Base-by-base conservation (phyloP, 2,797 vertebrate genomes). In the Anas capensis region DNA sequence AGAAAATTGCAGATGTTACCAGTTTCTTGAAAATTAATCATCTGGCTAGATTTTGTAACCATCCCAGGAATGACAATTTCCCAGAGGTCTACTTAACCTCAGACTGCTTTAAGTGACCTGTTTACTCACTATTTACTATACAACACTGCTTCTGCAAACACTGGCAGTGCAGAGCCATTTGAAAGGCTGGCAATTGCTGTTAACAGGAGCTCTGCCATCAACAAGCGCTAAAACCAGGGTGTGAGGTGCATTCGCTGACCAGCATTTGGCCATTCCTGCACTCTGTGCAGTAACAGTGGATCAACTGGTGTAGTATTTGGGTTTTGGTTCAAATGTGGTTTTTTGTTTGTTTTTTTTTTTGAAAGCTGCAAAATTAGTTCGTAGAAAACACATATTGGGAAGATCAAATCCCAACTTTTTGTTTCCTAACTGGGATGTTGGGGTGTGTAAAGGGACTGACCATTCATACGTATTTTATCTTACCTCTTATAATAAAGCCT, bases 41-140 rank as follows among this genome's bases (percentile, higher is more conserved):
- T 88, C 49, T 77, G 68, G 11, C 71, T 84, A 66, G 33, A 36
- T 92, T 94, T 95, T 86, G 73, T 90, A 90, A 72, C 75, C 58
- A 44, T 3, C 44, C 44, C 42, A 53, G 78, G 81, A 92, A 69
- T 51, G 46, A 36, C 13, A 2, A 18, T 84, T 95, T 94, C 83
- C 73, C 14, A 8, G 90, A 90, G 66, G 73, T 72, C 61, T 82
- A 0, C 69, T 92, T 91, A 69, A 76, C 31, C 46, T 95, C 18
- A 0, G 86, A 51, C 73, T 72, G 54, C 70, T 82, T 57, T 66
- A 79, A 86, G 77, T 40, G 51, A 13, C 88, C 40, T 62, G 29
- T 88, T 83, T 85, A n/a, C 79, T 86, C 26, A 7, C 2, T 72
- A 49, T 62, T 71, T 88, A 44, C 57, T 61, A 1, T 42, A 21